A percentile compares a stretch with the other conserved stretches of the same genome.
phyloP scores from a whole-genome alignment of 2,888 invertebrate species.

The Eupeodes latifasciatus region DNA sequence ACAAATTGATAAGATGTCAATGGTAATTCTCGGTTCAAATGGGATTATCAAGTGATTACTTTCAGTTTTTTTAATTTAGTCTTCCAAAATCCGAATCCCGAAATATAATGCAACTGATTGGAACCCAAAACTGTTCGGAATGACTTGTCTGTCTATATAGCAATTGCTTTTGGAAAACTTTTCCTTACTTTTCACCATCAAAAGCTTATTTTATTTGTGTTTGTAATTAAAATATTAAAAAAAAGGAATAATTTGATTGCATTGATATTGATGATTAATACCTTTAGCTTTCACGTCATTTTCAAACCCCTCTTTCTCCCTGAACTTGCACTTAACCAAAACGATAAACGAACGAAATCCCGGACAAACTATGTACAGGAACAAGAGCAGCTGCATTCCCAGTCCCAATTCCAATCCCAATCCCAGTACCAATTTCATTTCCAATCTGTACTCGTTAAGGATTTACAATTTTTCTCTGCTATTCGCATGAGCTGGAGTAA shows the following conservation, averaged over 20 bases:
- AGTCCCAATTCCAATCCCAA: neutral
- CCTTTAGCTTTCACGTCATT: neutral
- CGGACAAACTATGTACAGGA: neutral
- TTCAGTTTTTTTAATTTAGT: neutral
- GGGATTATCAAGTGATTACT: slow-evolving; percentile 34
- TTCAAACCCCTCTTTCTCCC: too few species aligned
- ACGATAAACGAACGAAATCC: neutral
- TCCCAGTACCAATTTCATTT: neutral
- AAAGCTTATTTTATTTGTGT: neutral
- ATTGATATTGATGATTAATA: slow-evolving; percentile 29
- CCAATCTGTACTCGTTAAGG: slow-evolving; percentile 37
- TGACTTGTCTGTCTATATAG: neutral
- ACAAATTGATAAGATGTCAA: slow-evolving; percentile 56
- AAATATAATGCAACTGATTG: slow-evolving; percentile 33
- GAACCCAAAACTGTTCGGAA: neutral
- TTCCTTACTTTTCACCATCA: neutral
- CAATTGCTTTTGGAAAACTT: slow-evolving; percentile 6
- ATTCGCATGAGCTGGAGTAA: slow-evolving; percentile 52
- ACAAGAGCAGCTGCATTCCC: neutral
- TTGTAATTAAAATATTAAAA: slow-evolving; percentile 33
- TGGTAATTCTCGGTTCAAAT: slow-evolving; percentile 26
- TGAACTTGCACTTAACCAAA: neutral
- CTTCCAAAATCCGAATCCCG: neutral
- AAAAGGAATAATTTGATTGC: neutral
- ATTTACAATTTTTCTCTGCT: slow-evolving; percentile 43